Percentiles rank a stretch among this genome's conserved stretches.
Conservation (phyloP, 2,888 invertebrate species). For the Pammene aurita region DNA sequence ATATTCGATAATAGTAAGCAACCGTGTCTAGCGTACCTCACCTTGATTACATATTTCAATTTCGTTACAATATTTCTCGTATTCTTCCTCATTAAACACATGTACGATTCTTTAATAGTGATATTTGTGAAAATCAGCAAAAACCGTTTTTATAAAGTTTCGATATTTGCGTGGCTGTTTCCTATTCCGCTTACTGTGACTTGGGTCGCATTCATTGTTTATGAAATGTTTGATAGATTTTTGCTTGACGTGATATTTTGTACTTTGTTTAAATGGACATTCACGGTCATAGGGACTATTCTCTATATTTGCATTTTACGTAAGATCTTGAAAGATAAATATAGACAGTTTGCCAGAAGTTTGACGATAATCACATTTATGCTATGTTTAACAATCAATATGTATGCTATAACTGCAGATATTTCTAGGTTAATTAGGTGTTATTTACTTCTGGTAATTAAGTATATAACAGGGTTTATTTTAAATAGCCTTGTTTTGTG, state of each 20-base stretch:
- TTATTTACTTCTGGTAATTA: slow-evolving; percentile 63
- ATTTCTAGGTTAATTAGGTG: slow-evolving; percentile 28
- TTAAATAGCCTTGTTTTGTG: slow-evolving; percentile 66
- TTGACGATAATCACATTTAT: slow-evolving; percentile 71
- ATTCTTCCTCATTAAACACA: slow-evolving; percentile 73
- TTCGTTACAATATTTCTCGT: slow-evolving; percentile 71
- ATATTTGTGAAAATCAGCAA: slow-evolving; percentile 69
- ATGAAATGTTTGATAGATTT: slow-evolving; percentile 52
- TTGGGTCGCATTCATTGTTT: slow-evolving; percentile 54
- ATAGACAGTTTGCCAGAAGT: slow-evolving; percentile 67
- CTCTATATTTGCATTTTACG: slow-evolving; percentile 65
- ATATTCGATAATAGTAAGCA: slow-evolving; percentile 26
- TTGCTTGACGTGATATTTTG: slow-evolving; percentile 64
- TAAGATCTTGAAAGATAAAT: slow-evolving; percentile 65
- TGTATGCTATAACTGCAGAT: slow-evolving; percentile 70
- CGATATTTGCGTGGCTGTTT: slow-evolving; percentile 66
- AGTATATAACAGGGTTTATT: slow-evolving; percentile 63
- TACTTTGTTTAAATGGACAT: slow-evolving; percentile 68
- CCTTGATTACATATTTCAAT: slow-evolving; percentile 67
- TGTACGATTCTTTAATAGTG: slow-evolving; percentile 73
- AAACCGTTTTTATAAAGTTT: slow-evolving; percentile 60
- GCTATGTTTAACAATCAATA: slow-evolving; percentile 68
- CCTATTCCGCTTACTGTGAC: slow-evolving; percentile 61
- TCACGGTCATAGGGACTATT: slow-evolving; percentile 65
- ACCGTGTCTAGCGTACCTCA: slow-evolving; percentile 49